Base-by-base conservation (phyloP, 2,797 vertebrate species). In the Smutsia gigantea region DNA sequence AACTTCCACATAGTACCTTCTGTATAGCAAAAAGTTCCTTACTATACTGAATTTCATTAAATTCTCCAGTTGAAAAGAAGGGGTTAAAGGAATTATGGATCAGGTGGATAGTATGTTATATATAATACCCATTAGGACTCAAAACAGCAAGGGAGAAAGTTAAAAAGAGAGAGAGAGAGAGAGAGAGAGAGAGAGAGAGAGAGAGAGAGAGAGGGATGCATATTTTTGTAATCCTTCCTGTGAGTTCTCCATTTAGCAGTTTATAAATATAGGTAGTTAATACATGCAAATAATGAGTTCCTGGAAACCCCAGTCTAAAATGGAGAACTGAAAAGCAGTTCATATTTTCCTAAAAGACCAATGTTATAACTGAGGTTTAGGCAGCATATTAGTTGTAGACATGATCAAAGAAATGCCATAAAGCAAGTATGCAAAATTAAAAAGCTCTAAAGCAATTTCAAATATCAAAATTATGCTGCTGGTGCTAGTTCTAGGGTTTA, bases 371-470 rank as follows among this genome's bases (percentile, higher is more conserved):
- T 66, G 75, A 51, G 19, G 25, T 68, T 83, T 90, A 87, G 7
- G 57, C 23, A 69, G 87, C n/a, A 89, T 61, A 69, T 42, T 87
- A 53, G 21, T 46, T 71, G 7, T 27, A 87, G 15, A 79, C 53
- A 83, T 34, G 42, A 90, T 68, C n/a, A 59, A 92, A 85, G 59
- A 97, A 93, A 97, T 87, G 31, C 25, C 42, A 93, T 61, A 59
- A 71, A 71, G 17, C 66, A 55, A 55, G 51, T 63, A 75, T 51
- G 15, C 42, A 74, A 74, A 63, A 49, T 75, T 63, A 87, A 3
- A 75, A 27, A 75, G 37, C n/a, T 75, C 25, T 51, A 75, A 74
- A 51, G 42, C 57, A 75, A 51, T 63, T 51, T 63, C 57, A 88
- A 88, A 46, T 29, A 29, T 64, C 71, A 64, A 88, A 88, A 37